phyloP scores from a whole-genome alignment of 2,888 invertebrate genomes.

The Oscheius sp. region DNA sequence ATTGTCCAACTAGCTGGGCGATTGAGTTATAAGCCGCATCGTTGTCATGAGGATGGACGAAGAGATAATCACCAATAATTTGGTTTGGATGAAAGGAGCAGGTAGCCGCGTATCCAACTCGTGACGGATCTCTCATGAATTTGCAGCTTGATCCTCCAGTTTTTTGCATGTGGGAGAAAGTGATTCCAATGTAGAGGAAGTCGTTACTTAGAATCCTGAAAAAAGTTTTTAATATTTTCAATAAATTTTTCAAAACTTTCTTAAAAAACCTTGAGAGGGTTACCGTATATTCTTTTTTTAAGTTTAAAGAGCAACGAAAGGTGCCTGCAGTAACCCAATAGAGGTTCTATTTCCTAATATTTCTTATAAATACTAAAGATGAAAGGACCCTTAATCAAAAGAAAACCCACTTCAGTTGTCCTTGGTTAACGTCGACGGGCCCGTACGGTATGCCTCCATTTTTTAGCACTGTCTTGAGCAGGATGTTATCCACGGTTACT shows the following conservation, averaged over 20 bases:
- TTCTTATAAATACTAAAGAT: no score
- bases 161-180: background rate
- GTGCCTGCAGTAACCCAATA: no score
- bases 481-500: slow-evolving; percentile 3
- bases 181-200: slow-evolving; percentile 5
- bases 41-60: background rate
- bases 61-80: background rate
- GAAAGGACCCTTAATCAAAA: no score
- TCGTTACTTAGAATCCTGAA: slow-evolving; percentile 14
- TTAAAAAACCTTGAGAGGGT: no score
- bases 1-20: background rate
- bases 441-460: background rate
- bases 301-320: no score
- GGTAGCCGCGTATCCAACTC: background rate
- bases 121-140: background rate
- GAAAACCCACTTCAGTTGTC: background rate
- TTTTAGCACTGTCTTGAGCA: background rate
- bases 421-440: background rate
- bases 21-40: no score
- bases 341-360: no score
- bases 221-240: no score
- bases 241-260: no score
- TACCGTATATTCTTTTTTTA: no score
- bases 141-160: background rate
- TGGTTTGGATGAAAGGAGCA: background rate